Percentiles rank a stretch among this genome's conserved stretches.
These are phyloP conservation scores for Thecophora atra DNA, from an alignment of 2,888 invertebrate genomes.

Conservation along the genomic window DNA sequence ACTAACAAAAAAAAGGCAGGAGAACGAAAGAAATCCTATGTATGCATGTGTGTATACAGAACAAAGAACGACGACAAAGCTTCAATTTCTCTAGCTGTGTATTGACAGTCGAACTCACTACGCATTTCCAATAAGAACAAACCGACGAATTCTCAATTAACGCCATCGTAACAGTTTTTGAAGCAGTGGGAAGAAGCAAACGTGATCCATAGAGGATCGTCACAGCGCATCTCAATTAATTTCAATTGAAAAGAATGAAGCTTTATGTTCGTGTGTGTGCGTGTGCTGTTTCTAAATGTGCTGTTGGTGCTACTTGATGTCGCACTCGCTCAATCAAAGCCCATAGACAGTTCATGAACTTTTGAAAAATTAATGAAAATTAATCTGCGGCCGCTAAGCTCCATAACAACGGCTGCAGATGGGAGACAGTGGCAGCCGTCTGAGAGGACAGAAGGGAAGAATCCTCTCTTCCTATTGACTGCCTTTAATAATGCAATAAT, in stretches of 20 bases:
- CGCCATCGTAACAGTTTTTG: too few species aligned
- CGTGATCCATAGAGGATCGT: constrained; percentile 42
- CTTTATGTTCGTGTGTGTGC: constrained; percentile 13
- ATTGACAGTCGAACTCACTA: too few species aligned
- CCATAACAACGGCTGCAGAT: not conserved
- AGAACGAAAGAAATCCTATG: too few species aligned
- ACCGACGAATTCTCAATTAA: too few species aligned
- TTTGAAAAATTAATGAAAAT: constrained; percentile 35
- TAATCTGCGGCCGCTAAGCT: constrained; percentile 32
- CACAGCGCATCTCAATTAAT: constrained; percentile 64
- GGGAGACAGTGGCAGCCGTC: too few species aligned
- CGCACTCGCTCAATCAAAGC: constrained; percentile 43
- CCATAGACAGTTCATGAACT: constrained; percentile 43
- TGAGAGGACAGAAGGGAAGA: not conserved
- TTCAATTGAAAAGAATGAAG: constrained; percentile 64
- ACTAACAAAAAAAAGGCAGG: too few species aligned
- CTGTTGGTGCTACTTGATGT: not conserved
- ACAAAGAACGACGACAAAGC: too few species aligned
- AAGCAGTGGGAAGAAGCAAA: not conserved
- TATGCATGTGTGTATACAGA: too few species aligned
- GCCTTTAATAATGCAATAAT: too few species aligned
- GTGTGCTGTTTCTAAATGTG: constrained; percentile 18
- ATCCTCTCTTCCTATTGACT: not conserved
- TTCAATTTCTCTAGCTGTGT: too few species aligned
- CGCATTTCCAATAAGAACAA: too few species aligned